Evolutionary conservation across 1,140 invertebrate genomes (phyloP).

Genomic region (Orchesella cincta): DNA sequence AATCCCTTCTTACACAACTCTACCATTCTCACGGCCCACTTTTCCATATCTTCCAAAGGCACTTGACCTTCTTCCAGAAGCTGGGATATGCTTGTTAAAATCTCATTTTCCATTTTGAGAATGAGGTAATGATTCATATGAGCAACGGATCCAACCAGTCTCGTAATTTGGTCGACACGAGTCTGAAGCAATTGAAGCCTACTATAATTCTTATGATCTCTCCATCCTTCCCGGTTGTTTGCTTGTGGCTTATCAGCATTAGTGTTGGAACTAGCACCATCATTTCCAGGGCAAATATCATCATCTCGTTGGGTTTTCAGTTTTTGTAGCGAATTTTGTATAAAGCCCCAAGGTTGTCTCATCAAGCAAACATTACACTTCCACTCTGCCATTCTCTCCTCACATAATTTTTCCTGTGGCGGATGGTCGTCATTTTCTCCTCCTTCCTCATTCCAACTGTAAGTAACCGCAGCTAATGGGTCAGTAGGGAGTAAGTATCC

Average conservation of each 20-base stretch:
- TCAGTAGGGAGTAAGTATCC: constrained; percentile 19
- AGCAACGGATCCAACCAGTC: neutral
- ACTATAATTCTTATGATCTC: too few relatives aligned
- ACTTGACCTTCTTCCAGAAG: constrained; percentile 7
- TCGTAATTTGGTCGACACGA: constrained; percentile 9
- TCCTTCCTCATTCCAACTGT: neutral
- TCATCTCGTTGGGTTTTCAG: neutral
- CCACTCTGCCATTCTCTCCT: constrained; percentile 10
- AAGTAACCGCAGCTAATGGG: constrained; percentile 26
- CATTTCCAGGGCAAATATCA: neutral
- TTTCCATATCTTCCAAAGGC: constrained; percentile 10
- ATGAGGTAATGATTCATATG: constrained; percentile 8
- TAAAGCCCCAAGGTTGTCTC: constrained; percentile 14
- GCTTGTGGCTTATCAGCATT: too few relatives aligned
- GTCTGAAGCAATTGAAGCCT: neutral
- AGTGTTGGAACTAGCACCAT: neutral
- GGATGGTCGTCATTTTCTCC: neutral
- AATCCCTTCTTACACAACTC: constrained; percentile 22
- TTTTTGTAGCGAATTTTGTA: neutral
- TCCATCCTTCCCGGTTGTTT: too few relatives aligned
- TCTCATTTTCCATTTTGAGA: constrained; percentile 26
- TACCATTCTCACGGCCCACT: constrained; percentile 1
- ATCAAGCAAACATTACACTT: constrained; percentile 25
- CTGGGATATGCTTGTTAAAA: neutral
- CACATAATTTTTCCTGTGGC: constrained; percentile 3